These are phyloP conservation scores for Mus minutoides DNA, from an alignment of 2,797 vertebrate species.

Conservation along the genomic window DNA sequence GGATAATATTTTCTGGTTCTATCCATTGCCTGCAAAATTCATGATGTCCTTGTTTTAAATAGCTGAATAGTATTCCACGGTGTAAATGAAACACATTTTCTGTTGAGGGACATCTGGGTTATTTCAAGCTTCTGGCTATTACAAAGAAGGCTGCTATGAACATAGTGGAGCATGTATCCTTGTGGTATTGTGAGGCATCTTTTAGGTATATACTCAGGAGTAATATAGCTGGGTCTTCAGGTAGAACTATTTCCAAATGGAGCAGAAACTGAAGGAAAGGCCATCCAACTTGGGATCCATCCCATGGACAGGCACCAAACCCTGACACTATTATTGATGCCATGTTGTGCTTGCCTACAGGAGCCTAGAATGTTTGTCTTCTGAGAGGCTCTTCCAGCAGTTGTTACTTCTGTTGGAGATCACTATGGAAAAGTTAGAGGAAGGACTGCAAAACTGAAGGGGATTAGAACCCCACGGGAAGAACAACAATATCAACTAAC, in stretches of 20 bases:
- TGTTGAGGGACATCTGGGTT: neutral
- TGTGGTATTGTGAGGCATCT: neutral
- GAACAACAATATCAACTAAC: neutral
- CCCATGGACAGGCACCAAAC: neutral
- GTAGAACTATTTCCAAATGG: neutral
- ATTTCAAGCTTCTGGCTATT: neutral
- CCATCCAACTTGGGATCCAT: neutral
- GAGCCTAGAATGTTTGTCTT: neutral
- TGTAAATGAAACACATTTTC: neutral
- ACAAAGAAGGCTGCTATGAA: neutral
- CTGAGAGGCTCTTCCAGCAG: neutral
- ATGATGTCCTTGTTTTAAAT: neutral
- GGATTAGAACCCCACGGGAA: neutral
- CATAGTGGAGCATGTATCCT: neutral
- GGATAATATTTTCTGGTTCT: neutral
- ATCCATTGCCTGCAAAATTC: neutral
- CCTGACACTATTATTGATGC: neutral
- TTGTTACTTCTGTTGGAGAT: neutral
- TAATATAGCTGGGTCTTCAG: neutral
- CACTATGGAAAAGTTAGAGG: neutral
- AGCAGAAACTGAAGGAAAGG: neutral
- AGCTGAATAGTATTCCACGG: neutral
- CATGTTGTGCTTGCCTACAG: neutral
- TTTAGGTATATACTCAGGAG: neutral
- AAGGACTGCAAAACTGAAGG: neutral